These are phyloP conservation scores for Silurus meridionalis DNA, from an alignment of 2,113 vertebrate genomes.

Conservation along the genomic window DNA sequence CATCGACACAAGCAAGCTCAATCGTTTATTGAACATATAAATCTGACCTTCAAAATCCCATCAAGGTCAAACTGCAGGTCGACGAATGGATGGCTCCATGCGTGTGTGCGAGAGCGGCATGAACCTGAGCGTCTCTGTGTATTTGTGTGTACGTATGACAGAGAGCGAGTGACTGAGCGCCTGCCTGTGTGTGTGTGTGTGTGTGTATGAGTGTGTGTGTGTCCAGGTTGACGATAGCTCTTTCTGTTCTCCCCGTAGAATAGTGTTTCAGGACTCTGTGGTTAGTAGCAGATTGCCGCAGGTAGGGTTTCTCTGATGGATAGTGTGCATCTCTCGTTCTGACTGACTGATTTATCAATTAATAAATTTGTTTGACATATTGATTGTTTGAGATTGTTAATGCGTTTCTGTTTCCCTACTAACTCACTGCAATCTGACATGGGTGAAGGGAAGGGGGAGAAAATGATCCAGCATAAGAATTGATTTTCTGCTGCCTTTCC, in stretches of 20 bases:
- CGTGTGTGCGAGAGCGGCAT: constrained; percentile 21
- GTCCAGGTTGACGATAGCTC: constrained; percentile 77
- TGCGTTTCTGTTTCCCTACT: constrained; percentile 77
- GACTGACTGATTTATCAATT: constrained; percentile 71
- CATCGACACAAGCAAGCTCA: no score
- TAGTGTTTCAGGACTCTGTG: constrained; percentile 79
- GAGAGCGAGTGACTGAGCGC: constrained; percentile 56
- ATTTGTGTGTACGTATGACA: constrained; percentile 56
- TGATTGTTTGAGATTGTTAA: constrained; percentile 78
- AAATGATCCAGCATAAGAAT: constrained; percentile 45
- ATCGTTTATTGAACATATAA: background rate
- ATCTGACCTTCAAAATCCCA: background rate
- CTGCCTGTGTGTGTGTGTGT: constrained; percentile 64
- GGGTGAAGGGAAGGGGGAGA: constrained; percentile 75
- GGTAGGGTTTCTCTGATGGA: constrained; percentile 78
- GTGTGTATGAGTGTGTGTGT: constrained; percentile 50
- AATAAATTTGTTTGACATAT: constrained; percentile 60
- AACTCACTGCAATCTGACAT: constrained; percentile 79
- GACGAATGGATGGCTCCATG: constrained; percentile 43
- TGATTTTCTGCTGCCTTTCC: constrained; percentile 32
- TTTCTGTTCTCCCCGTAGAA: constrained; percentile 83
- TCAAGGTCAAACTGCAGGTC: background rate
- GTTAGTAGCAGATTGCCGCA: constrained; percentile 81
- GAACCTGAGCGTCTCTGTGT: constrained; percentile 39
- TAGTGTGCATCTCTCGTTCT: constrained; percentile 74